Evolutionary conservation across 2,113 vertebrate species (phyloP).

Genomic region (Ameiurus melas): DNA sequence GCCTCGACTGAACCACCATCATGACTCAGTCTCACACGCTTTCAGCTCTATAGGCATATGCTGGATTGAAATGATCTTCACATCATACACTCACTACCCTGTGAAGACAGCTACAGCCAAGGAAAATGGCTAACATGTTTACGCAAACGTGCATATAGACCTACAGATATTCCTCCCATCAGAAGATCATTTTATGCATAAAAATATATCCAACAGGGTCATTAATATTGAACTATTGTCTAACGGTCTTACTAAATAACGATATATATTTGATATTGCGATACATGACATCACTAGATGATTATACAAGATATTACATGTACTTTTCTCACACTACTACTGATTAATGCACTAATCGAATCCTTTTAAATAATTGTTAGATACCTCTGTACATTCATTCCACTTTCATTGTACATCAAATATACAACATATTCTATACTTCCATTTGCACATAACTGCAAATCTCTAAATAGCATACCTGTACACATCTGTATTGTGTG

Average conservation of each 20-base stretch:
- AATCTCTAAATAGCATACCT: too few species aligned
- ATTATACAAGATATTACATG: neutral
- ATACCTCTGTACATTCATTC: too few species aligned
- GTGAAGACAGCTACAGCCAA: neutral
- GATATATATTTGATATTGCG: neutral
- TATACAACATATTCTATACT: too few species aligned
- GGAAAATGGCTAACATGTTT: neutral
- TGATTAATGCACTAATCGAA: neutral
- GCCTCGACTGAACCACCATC: conserved; percentile 39
- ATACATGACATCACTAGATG: neutral
- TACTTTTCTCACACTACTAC: neutral
- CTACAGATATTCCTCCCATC: neutral
- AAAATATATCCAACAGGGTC: neutral
- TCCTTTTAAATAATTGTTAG: too few species aligned
- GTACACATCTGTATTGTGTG: too few species aligned
- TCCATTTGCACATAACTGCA: too few species aligned
- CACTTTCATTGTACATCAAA: too few species aligned
- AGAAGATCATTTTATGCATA: neutral
- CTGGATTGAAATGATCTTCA: conserved; percentile 44
- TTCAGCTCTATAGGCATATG: conserved; percentile 44
- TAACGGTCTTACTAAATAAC: neutral
- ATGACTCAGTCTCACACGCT: conserved; percentile 46
- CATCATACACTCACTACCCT: conserved; percentile 27
- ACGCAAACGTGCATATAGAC: neutral
- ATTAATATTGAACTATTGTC: neutral